Base-by-base conservation (phyloP, 2,888 invertebrate species). In the Bombylius discolor region DNA sequence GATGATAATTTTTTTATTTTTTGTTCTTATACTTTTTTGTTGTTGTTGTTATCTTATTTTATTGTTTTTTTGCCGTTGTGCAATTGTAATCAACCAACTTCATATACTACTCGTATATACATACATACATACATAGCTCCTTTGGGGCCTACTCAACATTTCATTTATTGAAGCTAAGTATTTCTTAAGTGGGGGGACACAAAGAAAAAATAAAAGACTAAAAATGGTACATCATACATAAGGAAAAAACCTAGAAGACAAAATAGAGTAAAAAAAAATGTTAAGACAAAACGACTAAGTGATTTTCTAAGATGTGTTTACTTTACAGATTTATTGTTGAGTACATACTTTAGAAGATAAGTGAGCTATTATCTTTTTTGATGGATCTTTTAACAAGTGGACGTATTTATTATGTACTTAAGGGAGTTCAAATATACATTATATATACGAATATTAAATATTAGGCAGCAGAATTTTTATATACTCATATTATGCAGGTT, bases 271-370 rank as follows among this genome's bases (percentile, higher is more conserved):
- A 42, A 42, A 42, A 42, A 42, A 11, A 11, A 42, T 11, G 11
- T 42, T 11, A 42, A 42, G 3, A 11, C 8, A 42, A 46, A 50
- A 5, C 36, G 39, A 14, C 31, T 55, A 55, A 55, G 55, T 54
- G 54, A 54, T 49, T 23, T 54, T 48, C 36, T 42, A 36, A 55
- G 50, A 47, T 55, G 55, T 55, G 47, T 55, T 55, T 50, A 47
- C 34, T 51, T 55, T 51, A 50, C 31, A 39, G 55, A 55, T 55
- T 50, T 46, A 32, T 39, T 50, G 47, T 55, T 23, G 32, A 50
- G 50, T 51, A 42, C 50, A 42, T 7, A 11, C 12, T 42, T 55
- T 50, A 34, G 46, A 51, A 49, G 54, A 54, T 50, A 54, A 54
- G 54, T 54, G 39, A 54, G 49, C 45, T 49, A 49, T 50, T 54